Percentiles rank a stretch among this genome's conserved stretches.
phyloP scores from a whole-genome alignment of 2,888 invertebrate species.

The Spilarctia lutea region DNA sequence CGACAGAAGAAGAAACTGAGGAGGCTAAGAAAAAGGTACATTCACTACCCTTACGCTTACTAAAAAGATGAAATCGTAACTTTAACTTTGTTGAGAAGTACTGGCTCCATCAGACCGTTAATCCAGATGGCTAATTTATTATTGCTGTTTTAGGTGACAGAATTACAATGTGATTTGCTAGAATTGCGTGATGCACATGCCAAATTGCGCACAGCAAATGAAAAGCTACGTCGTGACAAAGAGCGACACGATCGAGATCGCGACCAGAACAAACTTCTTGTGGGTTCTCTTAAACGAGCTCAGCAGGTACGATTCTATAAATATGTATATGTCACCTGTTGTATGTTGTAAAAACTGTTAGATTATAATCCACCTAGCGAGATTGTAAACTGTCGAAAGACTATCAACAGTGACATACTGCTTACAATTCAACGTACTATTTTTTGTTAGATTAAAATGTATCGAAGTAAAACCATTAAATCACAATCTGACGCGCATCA shows the following conservation, averaged over 20 bases:
- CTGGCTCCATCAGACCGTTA: background rate
- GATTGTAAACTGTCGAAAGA: too few species aligned
- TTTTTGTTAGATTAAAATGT: too few species aligned
- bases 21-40: slow-evolving; percentile 93
- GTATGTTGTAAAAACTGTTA: too few species aligned
- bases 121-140: background rate
- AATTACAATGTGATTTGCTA: slow-evolving; percentile 94
- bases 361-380: too few species aligned
- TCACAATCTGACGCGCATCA: too few species aligned
- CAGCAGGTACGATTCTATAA: slow-evolving; percentile 77
- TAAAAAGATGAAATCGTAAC: background rate
- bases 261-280: slow-evolving; percentile 86
- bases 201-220: slow-evolving; percentile 95
- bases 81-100: background rate
- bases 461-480: too few species aligned
- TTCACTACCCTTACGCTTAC: background rate
- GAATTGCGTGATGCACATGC: slow-evolving; percentile 97
- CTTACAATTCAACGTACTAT: too few species aligned
- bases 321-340: too few species aligned
- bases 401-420: too few species aligned
- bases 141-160: slow-evolving; percentile 78
- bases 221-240: slow-evolving; percentile 95
- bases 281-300: slow-evolving; percentile 79
- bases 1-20: slow-evolving; percentile 95
- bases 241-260: slow-evolving; percentile 94